Evolutionary conservation across 1,140 invertebrate species (phyloP).

Genomic region (Steinernema feltiae): DNA sequence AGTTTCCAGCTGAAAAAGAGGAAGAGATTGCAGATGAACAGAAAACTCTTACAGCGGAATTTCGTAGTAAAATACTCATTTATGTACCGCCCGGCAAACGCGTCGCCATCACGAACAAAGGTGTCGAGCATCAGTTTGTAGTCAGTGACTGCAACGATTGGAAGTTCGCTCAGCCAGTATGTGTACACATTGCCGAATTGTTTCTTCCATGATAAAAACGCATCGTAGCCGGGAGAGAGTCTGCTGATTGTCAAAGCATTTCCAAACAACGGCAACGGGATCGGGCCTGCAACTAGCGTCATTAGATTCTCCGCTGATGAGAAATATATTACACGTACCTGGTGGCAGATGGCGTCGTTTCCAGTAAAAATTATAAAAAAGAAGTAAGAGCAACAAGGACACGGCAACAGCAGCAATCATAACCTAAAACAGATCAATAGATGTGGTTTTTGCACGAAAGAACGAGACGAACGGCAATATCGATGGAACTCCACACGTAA

Average conservation of each 20-base stretch:
- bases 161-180: slow-evolving; percentile 29
- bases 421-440: too few species aligned
- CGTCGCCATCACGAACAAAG: slow-evolving; percentile 27
- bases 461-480: too few species aligned
- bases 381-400: neutral
- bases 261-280: neutral
- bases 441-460: too few species aligned
- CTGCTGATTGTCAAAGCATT: neutral
- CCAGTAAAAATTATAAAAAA: neutral
- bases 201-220: slow-evolving; percentile 16
- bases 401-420: neutral
- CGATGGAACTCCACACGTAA: too few species aligned
- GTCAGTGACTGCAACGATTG: slow-evolving; percentile 24
- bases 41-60: slow-evolving; percentile 18
- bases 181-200: slow-evolving; percentile 29
- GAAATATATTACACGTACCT: too few species aligned
- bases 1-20: slow-evolving; percentile 22
- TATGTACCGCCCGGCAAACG: slow-evolving; percentile 19
- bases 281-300: too few species aligned
- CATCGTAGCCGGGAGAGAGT: neutral
- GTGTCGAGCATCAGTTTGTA: slow-evolving; percentile 26
- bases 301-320: too few species aligned
- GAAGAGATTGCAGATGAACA: neutral
- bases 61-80: slow-evolving; percentile 19
- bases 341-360: neutral